Base-by-base conservation (phyloP, 2,888 invertebrate species). In the Heliconius ismenius region DNA sequence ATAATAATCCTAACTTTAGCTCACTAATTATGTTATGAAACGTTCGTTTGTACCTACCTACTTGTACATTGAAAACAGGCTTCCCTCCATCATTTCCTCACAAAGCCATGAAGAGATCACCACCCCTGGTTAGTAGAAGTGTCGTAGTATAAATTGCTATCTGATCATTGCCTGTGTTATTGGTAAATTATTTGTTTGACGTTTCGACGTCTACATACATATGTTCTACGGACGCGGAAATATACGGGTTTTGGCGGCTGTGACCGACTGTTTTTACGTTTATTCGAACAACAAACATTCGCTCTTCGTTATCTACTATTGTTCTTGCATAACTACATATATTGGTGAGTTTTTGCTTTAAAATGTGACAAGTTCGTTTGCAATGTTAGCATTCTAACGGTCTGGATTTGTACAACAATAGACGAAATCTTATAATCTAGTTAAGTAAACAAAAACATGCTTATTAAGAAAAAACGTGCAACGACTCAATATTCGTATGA, bases 101-200 rank as follows among this genome's bases (percentile, higher is more conserved):
- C 54, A 70, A 58, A 70, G 58, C 58, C 58, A 58, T 36, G 58
- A 36, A 36, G 70, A 70, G 70, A 70, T 58, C 58, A n/a, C 70
- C 70, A 36, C 28, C 7, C 54, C 58, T 58, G 70, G 58, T 70
- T 70, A 70, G 58, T 58, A 70, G 32, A 70, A 73, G 39, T 62
- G 62, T 62, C 62, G 43, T 39, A 39, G 21, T 62, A 73, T 73
- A 26, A 73, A 76, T 62, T 69, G 49, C 7, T 63, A 73, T 79
- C 74, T 70, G 43, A 74, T 63, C 49, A 73, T 65, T 72, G 65
- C 64, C 69, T 78, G 70, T 36, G 78, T 70, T 76, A 80, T 79
- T 77, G 76, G 76, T 79, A 81, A 77, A 82, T 81, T 79, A 81
- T 82, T 81, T 83, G 77, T 78, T 79, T 74, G 74, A 77, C 75